Conservation (phyloP, 2,797 vertebrate genomes). For the Propithecus deckenii region DNA sequence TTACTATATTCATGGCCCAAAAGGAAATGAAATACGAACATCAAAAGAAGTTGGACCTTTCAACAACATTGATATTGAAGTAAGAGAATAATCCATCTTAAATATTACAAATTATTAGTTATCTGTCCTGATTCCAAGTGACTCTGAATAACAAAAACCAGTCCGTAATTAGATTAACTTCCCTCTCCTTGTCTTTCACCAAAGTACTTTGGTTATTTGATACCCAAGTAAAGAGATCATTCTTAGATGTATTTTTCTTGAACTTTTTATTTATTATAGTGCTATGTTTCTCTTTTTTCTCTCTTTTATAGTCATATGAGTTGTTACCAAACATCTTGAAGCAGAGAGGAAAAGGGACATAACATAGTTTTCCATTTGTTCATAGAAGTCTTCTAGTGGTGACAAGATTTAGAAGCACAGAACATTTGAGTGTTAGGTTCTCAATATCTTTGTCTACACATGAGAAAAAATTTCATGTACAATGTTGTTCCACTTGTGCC, state of each 20-base stretch:
- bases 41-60: conserved; percentile 68
- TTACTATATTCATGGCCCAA: conserved; percentile 95
- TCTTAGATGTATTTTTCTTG: not conserved
- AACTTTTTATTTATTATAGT: not conserved
- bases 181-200: not conserved
- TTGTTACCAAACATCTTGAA: conserved; percentile 21
- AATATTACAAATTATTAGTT: not conserved
- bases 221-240: not conserved
- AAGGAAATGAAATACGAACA: conserved; percentile 86
- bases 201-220: conserved; percentile 34
- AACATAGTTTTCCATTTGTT: not conserved
- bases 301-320: not conserved
- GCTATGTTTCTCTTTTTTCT: not conserved
- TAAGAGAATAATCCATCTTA: conserved; percentile 74
- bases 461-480: not conserved
- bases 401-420: conserved; percentile 30
- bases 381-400: not conserved
- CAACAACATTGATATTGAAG: conserved; percentile 92
- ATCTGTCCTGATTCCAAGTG: not conserved
- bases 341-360: not conserved
- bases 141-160: conserved; percentile 25
- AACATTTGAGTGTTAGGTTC: not conserved
- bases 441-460: not conserved
- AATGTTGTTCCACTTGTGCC: not conserved
- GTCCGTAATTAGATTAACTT: not conserved